These are phyloP conservation scores for Dipodomys spectabilis DNA, from an alignment of 2,113 vertebrate species.

Conservation along the genomic window DNA sequence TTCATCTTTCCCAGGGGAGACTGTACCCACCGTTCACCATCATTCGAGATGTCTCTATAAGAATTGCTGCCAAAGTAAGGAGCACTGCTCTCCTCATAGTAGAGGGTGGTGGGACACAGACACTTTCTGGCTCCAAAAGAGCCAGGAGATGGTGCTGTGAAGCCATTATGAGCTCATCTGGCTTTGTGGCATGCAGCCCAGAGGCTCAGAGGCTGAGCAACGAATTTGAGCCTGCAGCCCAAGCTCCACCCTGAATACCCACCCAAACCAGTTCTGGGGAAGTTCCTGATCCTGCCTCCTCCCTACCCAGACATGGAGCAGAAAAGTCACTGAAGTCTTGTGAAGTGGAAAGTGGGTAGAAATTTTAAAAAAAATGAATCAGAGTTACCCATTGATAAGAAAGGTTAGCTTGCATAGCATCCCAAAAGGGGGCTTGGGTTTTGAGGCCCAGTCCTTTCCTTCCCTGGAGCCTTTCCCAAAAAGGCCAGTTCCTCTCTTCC, in stretches of 20 bases:
- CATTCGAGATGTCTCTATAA: slow-evolving; percentile 97
- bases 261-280: slow-evolving; percentile 53
- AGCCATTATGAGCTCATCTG: background rate
- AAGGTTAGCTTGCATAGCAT: slow-evolving; percentile 38
- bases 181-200: background rate
- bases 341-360: slow-evolving; percentile 51
- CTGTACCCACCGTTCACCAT: slow-evolving; percentile 94
- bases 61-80: slow-evolving; percentile 95
- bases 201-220: background rate
- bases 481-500: background rate
- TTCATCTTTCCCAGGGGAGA: slow-evolving; percentile 94
- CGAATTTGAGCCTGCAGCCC: background rate
- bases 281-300: background rate
- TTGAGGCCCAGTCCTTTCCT: background rate
- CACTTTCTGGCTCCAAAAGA: background rate
- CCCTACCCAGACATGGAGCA: background rate
- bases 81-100: background rate
- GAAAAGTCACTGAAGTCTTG: slow-evolving; percentile 38
- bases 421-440: background rate
- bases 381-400: slow-evolving; percentile 59
- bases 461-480: background rate
- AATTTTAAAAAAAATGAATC: slow-evolving; percentile 33
- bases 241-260: background rate
- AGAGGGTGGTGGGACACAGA: background rate
- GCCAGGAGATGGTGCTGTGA: background rate